Base-by-base conservation (phyloP, 92 coral and sea anemone species). In the Paramuricea clavata region DNA sequence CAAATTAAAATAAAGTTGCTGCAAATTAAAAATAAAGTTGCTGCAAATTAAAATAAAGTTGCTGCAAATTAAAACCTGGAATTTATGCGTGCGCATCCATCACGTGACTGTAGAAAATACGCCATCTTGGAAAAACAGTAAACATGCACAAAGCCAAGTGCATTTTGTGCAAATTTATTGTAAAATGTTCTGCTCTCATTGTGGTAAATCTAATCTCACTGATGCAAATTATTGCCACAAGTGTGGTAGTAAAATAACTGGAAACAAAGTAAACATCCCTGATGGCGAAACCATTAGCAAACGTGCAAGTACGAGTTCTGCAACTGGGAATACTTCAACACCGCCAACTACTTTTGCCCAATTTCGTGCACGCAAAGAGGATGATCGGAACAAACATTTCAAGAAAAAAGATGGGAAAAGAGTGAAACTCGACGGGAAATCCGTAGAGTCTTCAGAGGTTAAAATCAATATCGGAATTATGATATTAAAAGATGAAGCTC, bases 401-500 rank as follows among this genome's bases (percentile, higher is more conserved):
- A 77, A 77, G 82, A 77, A 31, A 50, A 76, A 76, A 31, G 60
- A 31, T 76, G 81, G 67, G 36, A 77, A 50, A 32, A 50, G 49
- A 52, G 25, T 50, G 15, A 77, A 77, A 52, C 82, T 77, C 39
- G 36, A 77, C 47, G 50, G 22, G 0, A 77, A 77, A 32, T 13
- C 82, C 13, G 44, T 26, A 6, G 36, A 19, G 19, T 12, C 60
- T 10, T 32, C 89, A 19, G 89, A 87, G 43, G 89, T 26, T 67
- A 92, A 92, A 83, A 85, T 88, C 28, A 89, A 92, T 74, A 88
- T 92, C 54, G 87, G 90, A 42, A 62, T 88, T 65, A 92, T 88
- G 88, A 65, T 65, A 28, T 69, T 69, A 79, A 92, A 86, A 78
- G 86, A 85, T 76, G 94, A 87, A 30, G 83, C 31, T 41, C 90